Conservation (phyloP, 2,113 vertebrate genomes). For the Onychorhynchus coronatus region DNA sequence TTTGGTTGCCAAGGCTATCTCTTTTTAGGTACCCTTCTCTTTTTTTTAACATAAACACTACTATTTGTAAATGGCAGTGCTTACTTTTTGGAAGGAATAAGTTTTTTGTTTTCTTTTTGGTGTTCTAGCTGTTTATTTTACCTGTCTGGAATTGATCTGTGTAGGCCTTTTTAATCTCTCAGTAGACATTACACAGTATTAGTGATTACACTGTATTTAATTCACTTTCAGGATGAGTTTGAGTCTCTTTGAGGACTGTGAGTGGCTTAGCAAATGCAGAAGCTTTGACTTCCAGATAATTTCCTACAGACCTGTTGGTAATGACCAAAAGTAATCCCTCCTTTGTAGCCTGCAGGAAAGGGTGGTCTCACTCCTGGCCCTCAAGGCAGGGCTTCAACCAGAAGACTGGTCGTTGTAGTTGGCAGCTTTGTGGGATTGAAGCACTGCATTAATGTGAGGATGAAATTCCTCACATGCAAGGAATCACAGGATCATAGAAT, state of each 20-base stretch:
- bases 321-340: slow-evolving; percentile 53
- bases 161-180: slow-evolving; percentile 46
- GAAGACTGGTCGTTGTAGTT: background rate
- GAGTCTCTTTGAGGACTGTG: slow-evolving; percentile 45
- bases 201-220: slow-evolving; percentile 50
- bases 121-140: slow-evolving; percentile 69
- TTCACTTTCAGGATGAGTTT: slow-evolving; percentile 49
- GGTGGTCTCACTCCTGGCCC: background rate
- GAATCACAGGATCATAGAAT: background rate
- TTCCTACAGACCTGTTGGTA: slow-evolving; percentile 27
- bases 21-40: slow-evolving; percentile 62
- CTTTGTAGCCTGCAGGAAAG: background rate
- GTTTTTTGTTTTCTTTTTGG: slow-evolving; percentile 46
- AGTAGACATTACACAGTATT: slow-evolving; percentile 49
- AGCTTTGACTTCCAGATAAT: slow-evolving; percentile 29
- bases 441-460: background rate
- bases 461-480: background rate
- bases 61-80: slow-evolving; percentile 64
- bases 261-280: slow-evolving; percentile 53
- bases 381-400: background rate
- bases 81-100: slow-evolving; percentile 61
- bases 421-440: slow-evolving; percentile 3
- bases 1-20: slow-evolving; percentile 64
- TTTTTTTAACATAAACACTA: slow-evolving; percentile 68
- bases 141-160: slow-evolving; percentile 44